These are phyloP conservation scores for Meiosimyza platycephala DNA, from an alignment of 2,888 invertebrate species.

Conservation along the genomic window DNA sequence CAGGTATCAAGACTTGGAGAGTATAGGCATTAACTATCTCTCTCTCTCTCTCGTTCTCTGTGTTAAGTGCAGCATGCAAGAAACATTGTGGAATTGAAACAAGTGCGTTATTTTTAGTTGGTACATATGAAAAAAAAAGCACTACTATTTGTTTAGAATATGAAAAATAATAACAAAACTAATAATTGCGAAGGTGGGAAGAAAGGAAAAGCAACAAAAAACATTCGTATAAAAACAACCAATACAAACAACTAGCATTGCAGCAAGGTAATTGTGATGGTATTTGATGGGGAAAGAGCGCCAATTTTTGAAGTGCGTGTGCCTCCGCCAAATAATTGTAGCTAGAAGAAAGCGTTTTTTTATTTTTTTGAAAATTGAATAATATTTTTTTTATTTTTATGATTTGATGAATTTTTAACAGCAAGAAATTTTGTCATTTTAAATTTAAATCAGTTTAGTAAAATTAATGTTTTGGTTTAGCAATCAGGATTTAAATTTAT, in stretches of 20 bases:
- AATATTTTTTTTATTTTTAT: too few relatives aligned
- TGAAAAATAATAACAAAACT: constrained; percentile 64
- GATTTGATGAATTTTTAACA: too few relatives aligned
- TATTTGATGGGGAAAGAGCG: too few relatives aligned
- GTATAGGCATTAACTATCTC: background rate
- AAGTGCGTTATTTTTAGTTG: constrained; percentile 10
- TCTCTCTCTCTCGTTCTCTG: background rate
- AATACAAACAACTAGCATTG: background rate
- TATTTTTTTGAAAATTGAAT: too few relatives aligned
- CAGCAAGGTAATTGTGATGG: background rate
- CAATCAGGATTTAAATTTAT: too few relatives aligned
- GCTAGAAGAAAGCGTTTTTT: too few relatives aligned
- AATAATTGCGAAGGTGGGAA: constrained; percentile 52
- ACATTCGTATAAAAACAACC: background rate
- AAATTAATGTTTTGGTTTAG: too few relatives aligned
- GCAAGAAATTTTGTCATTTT: too few relatives aligned
- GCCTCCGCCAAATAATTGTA: too few relatives aligned
- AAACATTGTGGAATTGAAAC: constrained; percentile 39
- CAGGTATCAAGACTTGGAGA: too few relatives aligned
- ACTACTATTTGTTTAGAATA: constrained; percentile 61
- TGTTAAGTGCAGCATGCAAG: background rate
- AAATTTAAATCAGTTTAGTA: too few relatives aligned
- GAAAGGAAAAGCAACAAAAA: background rate
- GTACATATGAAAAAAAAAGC: constrained; percentile 40
- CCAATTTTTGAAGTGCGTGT: too few relatives aligned